These are phyloP conservation scores for Trachemys scripta DNA, from an alignment of 2,113 vertebrate genomes.

Conservation along the genomic window DNA sequence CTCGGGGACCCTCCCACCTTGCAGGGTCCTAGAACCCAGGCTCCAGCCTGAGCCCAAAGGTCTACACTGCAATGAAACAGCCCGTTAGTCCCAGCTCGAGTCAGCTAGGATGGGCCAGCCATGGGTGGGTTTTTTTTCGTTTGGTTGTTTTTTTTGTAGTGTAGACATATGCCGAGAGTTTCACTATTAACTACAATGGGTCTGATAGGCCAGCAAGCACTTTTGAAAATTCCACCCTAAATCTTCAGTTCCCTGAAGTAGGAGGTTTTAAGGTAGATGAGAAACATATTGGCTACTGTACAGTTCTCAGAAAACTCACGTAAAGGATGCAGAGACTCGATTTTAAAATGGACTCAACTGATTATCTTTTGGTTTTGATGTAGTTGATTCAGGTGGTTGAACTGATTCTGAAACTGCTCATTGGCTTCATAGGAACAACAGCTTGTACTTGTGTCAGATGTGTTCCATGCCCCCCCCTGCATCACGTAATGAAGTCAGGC, in stretches of 20 bases:
- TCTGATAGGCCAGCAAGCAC: background rate
- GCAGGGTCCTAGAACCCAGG: too few relatives aligned
- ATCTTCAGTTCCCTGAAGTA: background rate
- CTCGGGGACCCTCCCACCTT: too few relatives aligned
- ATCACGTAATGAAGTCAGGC: slow-evolving; percentile 4
- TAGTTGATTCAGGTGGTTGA: background rate
- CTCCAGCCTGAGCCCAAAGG: too few relatives aligned
- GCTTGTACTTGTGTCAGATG: background rate
- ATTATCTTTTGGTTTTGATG: background rate
- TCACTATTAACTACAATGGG: background rate
- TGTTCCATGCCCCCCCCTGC: slow-evolving; percentile 42
- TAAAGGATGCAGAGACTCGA: background rate
- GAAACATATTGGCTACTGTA: background rate
- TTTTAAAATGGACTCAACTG: background rate
- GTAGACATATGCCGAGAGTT: background rate
- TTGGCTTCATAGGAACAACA: background rate
- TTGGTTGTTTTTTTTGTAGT: too few relatives aligned
- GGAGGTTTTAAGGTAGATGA: background rate
- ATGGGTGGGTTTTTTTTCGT: too few relatives aligned
- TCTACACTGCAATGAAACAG: too few relatives aligned
- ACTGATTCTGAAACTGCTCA: background rate
- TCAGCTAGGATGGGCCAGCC: too few relatives aligned
- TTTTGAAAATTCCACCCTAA: background rate
- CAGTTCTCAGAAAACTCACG: background rate
- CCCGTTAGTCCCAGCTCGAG: too few relatives aligned